Evolutionary conservation across 2,797 vertebrate species (phyloP).

Genomic region (Centroberyx gerrardi): DNA sequence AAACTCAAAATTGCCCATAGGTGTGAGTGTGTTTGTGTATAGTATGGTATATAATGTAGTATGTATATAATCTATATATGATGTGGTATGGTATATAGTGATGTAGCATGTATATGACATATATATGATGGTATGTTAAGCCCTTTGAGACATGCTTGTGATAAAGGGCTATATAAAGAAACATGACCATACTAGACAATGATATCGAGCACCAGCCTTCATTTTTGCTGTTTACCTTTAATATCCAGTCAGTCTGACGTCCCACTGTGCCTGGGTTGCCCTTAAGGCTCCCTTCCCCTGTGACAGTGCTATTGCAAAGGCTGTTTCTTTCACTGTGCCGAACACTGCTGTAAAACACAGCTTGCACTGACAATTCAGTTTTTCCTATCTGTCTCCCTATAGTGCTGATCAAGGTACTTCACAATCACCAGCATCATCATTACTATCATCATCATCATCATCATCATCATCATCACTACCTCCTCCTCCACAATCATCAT

Average conservation of each 20-base stretch:
- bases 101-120: too few species aligned
- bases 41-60: too few species aligned
- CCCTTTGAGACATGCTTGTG: too few species aligned
- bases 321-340: slow-evolving; percentile 9
- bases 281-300: neutral
- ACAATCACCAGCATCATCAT: neutral
- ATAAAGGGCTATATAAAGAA: too few species aligned
- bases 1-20: too few species aligned
- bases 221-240: neutral
- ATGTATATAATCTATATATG: too few species aligned
- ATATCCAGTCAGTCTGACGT: neutral
- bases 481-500: neutral
- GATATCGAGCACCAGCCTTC: too few species aligned
- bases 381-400: neutral
- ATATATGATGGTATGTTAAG: too few species aligned
- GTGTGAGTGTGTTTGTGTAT: too few species aligned
- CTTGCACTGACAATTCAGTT: too few species aligned
- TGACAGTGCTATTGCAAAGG: slow-evolving; percentile 16
- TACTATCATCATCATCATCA: neutral
- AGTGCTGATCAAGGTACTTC: neutral
- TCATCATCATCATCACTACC: neutral
- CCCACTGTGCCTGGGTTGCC: neutral
- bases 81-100: too few species aligned
- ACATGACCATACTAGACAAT: too few species aligned
- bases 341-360: neutral